Evolutionary conservation across 2,888 invertebrate species (phyloP), one percentile per base, ranked within the genome.

Genomic region (Dichetophora obliterata): DNA sequence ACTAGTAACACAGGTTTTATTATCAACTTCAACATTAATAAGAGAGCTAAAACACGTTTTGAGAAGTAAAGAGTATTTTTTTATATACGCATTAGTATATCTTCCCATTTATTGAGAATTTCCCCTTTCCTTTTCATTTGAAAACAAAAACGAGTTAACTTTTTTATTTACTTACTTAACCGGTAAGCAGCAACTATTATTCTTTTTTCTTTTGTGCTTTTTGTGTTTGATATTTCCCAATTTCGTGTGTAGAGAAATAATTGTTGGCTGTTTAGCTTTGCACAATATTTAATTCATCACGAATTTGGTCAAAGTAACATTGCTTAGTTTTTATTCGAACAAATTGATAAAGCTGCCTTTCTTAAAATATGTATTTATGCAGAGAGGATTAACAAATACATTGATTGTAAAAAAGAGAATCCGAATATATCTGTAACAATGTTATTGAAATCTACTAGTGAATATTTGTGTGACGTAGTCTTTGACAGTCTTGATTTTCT

Each of bases 71-170:
- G 19, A 6, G 9, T n/a, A 59, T 24, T 54, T 59, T n/a, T 61
- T 34, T 37, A 43, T 22, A 77, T 70, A 70, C 16, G 54, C 50
- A 57, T 65, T 75, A 43, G 71, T 79, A 78, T 59, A 77, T 77
- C 69, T 77, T 77, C 68, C 78, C 77, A 75, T 82, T 79, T 82
- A 86, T 82, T 83, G 83, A 86, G 85, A 86, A 85, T 86, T 86
- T 86, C 86, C 86, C 86, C 85, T 86, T 86, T 86, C 86, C 86
- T 87, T 86, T 86, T 86, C 86, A 86, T 87, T 86, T 85, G 83
- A 83, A 84, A 86, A 85, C 83, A 83, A 87, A 87, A 87, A 86
- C 86, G 84, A 83, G 83, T 85, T 86, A 85, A 82, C 81, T 84
- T 84, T 84, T 68, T 75, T 74, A 78, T 68, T 66, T 57, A 66